phyloP scores from a whole-genome alignment of 1,140 invertebrate species.

The Globodera rostochiensis region DNA sequence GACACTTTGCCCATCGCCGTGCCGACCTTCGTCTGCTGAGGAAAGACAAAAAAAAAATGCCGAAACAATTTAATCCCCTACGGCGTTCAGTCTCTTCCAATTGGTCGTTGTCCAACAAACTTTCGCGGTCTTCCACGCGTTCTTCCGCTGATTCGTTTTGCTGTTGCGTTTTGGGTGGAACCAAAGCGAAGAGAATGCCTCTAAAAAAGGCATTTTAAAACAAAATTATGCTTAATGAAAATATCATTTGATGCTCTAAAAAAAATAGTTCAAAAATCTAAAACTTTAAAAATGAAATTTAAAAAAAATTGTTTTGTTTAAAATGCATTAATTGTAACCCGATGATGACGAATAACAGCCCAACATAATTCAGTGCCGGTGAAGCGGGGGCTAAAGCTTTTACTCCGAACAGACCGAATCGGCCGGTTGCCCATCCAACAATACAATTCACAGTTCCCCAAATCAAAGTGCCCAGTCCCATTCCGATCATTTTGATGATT shows the following conservation, averaged over 20 bases:
- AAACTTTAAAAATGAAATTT: not conserved
- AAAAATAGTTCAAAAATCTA: not conserved
- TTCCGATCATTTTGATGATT: constrained; percentile 54
- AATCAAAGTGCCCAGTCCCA: constrained; percentile 59
- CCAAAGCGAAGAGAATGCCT: constrained; percentile 49
- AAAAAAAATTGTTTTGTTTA: not conserved
- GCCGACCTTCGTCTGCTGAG: not conserved
- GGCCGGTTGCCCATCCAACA: constrained; percentile 67
- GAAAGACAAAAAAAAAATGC: no score
- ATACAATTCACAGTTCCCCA: constrained; percentile 46
- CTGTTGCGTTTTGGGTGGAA: constrained; percentile 28
- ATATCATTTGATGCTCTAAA: not conserved
- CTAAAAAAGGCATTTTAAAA: constrained; percentile 33
- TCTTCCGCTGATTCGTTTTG: constrained; percentile 19
- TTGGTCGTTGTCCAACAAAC: not conserved
- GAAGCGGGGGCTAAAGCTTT: constrained; percentile 57
- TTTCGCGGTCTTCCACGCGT: not conserved
- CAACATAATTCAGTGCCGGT: constrained; percentile 65
- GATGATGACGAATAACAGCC: constrained; percentile 64
- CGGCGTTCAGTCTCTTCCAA: not conserved
- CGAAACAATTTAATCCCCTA: not conserved
- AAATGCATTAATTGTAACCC: constrained; percentile 55
- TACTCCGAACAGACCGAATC: constrained; percentile 67
- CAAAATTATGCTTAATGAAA: not conserved
- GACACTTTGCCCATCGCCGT: not conserved